Percentiles rank a stretch among this genome's conserved stretches.
These are phyloP conservation scores for Leptinotarsa texana DNA, from an alignment of 1,140 invertebrate species.

Conservation along the genomic window DNA sequence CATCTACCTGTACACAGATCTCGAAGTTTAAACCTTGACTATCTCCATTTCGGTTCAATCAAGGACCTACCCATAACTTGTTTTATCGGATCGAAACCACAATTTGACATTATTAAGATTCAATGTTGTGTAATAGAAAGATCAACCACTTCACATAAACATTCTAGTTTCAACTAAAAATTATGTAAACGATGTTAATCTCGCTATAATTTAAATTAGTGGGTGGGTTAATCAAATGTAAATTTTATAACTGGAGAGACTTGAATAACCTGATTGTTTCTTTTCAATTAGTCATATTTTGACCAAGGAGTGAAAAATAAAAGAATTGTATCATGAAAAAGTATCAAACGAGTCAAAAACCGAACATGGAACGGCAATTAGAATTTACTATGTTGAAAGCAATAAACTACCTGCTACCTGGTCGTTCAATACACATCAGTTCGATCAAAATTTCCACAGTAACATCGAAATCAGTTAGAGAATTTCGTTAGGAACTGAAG, in stretches of 20 bases:
- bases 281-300: too few species aligned
- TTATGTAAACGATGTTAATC: not conserved
- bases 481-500: too few species aligned
- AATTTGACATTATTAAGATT: not conserved
- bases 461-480: too few species aligned
- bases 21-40: not conserved
- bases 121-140: not conserved
- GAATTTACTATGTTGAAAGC: too few species aligned
- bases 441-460: too few species aligned
- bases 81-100: not conserved
- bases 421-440: too few species aligned
- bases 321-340: too few species aligned
- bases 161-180: not conserved
- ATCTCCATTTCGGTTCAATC: not conserved
- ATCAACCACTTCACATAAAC: not conserved
- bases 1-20: not conserved
- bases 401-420: too few species aligned
- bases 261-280: not conserved
- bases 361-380: too few species aligned
- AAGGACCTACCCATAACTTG: not conserved
- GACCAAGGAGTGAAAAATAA: too few species aligned
- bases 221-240: not conserved
- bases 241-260: not conserved
- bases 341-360: too few species aligned
- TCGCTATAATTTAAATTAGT: not conserved